phyloP scores from a whole-genome alignment of 2,888 invertebrate species.

The Nomada ruficornis region DNA sequence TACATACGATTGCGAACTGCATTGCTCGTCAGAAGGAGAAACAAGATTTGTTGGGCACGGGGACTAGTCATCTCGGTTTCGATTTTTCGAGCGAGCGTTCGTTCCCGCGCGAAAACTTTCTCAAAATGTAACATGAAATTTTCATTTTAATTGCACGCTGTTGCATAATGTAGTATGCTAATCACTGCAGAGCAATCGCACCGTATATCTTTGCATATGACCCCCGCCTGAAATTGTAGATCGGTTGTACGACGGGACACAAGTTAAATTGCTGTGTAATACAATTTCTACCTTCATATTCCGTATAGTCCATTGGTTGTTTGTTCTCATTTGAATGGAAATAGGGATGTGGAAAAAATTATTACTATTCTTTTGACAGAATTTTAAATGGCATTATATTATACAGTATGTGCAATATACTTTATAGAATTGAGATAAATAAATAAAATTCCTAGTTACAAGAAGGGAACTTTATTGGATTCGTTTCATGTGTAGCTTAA shows the following conservation, averaged over 20 bases:
- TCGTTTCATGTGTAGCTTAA: too few species aligned
- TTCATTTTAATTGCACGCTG: constrained; percentile 21
- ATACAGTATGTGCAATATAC: too few species aligned
- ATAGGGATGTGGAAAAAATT: too few species aligned
- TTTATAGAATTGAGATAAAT: too few species aligned
- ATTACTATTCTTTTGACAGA: too few species aligned
- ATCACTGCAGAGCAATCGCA: constrained; percentile 19
- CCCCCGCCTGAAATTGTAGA: neutral
- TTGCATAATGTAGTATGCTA: constrained; percentile 23
- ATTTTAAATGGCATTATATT: too few species aligned
- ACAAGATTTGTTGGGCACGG: neutral
- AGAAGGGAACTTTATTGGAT: too few species aligned
- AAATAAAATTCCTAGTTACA: too few species aligned
- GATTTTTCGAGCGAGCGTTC: neutral
- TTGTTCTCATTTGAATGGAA: too few species aligned
- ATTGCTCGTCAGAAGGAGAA: neutral
- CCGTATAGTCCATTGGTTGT: too few species aligned
- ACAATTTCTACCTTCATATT: neutral
- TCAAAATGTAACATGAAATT: constrained; percentile 8
- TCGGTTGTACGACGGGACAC: neutral
- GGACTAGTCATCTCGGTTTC: neutral
- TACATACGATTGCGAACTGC: neutral
- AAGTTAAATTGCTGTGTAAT: neutral
- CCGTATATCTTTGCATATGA: constrained; percentile 12
- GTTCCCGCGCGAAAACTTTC: constrained; percentile 3